Conservation (phyloP, 2,888 invertebrate species). For the Aleiodes leptofemur region DNA sequence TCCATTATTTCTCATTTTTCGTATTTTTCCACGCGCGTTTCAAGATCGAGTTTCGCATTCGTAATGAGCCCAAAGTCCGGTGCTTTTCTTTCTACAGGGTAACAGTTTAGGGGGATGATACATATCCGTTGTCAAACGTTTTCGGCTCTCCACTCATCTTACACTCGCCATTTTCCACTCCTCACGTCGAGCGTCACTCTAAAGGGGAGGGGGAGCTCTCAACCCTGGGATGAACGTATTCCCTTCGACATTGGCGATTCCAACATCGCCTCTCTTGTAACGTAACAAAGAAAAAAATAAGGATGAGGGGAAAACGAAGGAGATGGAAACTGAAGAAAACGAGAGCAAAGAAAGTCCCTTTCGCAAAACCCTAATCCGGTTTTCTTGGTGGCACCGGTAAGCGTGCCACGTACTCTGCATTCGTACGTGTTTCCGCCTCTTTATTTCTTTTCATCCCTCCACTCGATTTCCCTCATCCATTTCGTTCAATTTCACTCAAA, state of each 20-base stretch:
- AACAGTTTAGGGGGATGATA: conserved; percentile 39
- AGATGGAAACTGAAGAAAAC: conserved; percentile 9
- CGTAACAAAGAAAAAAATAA: not conserved
- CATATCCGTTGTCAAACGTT: conserved; percentile 46
- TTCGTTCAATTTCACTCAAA: conserved; percentile 36
- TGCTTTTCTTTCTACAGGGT: not conserved
- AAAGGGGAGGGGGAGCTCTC: conserved; percentile 20
- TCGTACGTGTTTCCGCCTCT: conserved; percentile 38
- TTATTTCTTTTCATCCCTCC: conserved; percentile 26
- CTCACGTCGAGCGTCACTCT: conserved; percentile 26
- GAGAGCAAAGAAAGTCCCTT: conserved; percentile 39
- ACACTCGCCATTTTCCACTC: conserved; percentile 39
- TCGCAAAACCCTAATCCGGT: conserved; percentile 46
- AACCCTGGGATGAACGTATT: not conserved
- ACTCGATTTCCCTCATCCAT: conserved; percentile 37
- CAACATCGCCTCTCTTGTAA: conserved; percentile 23
- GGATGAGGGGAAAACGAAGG: conserved; percentile 38
- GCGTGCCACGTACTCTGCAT: conserved; percentile 42
- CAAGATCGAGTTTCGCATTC: conserved; percentile 46
- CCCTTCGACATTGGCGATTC: conserved; percentile 44
- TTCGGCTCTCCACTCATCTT: conserved; percentile 29
- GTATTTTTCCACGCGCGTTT: conserved; percentile 21
- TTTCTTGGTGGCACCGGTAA: conserved; percentile 46
- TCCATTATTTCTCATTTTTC: not conserved
- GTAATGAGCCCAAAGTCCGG: conserved; percentile 43